These are phyloP conservation scores for Eurystomus glaucurus DNA, from an alignment of 2,797 vertebrate species.

Conservation along the genomic window DNA sequence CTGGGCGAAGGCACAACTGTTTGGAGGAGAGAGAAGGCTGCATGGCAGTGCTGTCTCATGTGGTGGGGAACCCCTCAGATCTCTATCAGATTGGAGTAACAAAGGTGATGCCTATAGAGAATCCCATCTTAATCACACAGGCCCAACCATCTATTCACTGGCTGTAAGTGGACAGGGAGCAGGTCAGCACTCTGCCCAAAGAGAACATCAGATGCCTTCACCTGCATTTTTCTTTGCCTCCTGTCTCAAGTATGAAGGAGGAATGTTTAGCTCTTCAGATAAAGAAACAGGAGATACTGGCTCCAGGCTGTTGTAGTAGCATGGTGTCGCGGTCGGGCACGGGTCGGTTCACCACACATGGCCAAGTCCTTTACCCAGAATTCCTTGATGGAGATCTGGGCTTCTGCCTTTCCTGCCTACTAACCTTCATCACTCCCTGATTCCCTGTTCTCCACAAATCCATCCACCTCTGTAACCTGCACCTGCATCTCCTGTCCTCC, in stretches of 20 bases:
- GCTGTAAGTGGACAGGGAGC: background rate
- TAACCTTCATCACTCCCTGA: background rate
- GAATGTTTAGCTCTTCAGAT: background rate
- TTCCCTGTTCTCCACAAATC: background rate
- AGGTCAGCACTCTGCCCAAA: background rate
- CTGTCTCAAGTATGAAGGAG: background rate
- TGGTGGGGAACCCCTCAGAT: constrained; percentile 74
- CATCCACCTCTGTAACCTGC: background rate
- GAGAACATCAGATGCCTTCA: background rate
- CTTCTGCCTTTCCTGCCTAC: background rate
- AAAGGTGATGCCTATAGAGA: constrained; percentile 73
- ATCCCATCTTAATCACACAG: background rate
- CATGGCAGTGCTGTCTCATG: constrained; percentile 78
- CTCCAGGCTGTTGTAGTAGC: background rate
- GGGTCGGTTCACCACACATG: no score
- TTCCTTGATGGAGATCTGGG: background rate
- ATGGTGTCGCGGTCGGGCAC: no score
- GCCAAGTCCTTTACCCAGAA: background rate
- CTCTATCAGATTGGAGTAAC: constrained; percentile 82
- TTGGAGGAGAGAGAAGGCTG: constrained; percentile 77
- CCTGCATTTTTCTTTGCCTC: background rate
- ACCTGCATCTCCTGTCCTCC: background rate
- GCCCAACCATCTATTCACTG: background rate
- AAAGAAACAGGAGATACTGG: background rate
- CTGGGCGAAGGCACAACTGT: constrained; percentile 37